Evolutionary conservation across 1,140 invertebrate genomes (phyloP), one percentile per base, ranked within the genome.

Genomic region (Trichomalopsis sarcophagae): DNA sequence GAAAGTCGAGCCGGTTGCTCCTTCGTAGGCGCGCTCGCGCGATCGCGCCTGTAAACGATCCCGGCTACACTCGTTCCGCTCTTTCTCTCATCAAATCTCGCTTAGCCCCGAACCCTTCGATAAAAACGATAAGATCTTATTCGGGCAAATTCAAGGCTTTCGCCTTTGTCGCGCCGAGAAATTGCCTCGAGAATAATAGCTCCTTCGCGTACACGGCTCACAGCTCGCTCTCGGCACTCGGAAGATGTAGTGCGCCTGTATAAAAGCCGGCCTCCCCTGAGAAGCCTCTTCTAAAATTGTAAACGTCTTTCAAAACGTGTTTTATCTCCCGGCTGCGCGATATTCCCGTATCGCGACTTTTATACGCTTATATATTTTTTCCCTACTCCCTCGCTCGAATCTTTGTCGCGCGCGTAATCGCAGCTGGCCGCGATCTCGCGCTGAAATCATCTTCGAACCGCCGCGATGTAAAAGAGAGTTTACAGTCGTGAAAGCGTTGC

Each of bases 21-120:
- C 76, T 86, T 88, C 85, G 86, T 86, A 89, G 89, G 89, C 89
- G 55, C 88, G 55, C 21, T 7, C 55, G 55, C 2, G 55, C 17
- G 55, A 14, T 62, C 14, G 55, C 55, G 87, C 73, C 78, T 84
- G 66, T 75, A 83, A 83, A 69, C 81, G 66, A 85, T 81, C 73
- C 40, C 68, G 27, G 2, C 17, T 62, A 7, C n/a, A 17, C 21
- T 62, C 55, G 36, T 78, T 62, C 79, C 62, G 66, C 62, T 86
- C 78, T 44, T 81, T 86, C 85, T 88, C 89, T 87, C 89, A 87
- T 90, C 88, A 87, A 89, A 90, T 89, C 86, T 89, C 89, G 89
- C 89, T 90, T 89, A 89, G 75, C n/a, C 77, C 74, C 30, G 44
- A 50, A 44, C 74, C 80, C 73, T 85, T 76, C 84, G 84, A 85